Evolutionary conservation across 2,113 vertebrate species (phyloP).

Genomic region (Vulpes lagopus): DNA sequence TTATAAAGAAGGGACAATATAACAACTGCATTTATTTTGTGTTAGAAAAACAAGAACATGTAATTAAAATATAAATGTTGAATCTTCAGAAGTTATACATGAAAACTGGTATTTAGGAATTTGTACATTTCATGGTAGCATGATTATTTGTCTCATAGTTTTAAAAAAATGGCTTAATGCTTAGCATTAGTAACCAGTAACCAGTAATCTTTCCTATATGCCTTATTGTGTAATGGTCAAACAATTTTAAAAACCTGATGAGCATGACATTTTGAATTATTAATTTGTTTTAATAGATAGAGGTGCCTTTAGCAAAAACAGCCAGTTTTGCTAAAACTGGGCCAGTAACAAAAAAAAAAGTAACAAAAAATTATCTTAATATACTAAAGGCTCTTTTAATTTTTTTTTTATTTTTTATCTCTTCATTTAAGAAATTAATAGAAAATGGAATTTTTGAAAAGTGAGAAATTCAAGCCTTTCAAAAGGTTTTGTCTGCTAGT

Average conservation of each 20-base stretch:
- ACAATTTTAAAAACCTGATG: slow-evolving; percentile 25
- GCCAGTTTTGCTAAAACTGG: no score
- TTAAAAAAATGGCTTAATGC: slow-evolving; percentile 55
- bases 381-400: not conserved
- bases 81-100: slow-evolving; percentile 51
- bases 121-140: slow-evolving; percentile 45
- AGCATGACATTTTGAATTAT: not conserved
- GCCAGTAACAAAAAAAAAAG: slow-evolving; percentile 24
- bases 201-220: slow-evolving; percentile 54
- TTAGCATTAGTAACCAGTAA: slow-evolving; percentile 62
- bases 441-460: slow-evolving; percentile 6
- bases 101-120: not conserved
- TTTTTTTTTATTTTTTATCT: not conserved
- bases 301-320: not conserved
- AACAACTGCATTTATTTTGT: slow-evolving; percentile 60
- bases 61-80: slow-evolving; percentile 63
- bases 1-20: not conserved
- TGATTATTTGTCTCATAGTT: slow-evolving; percentile 79
- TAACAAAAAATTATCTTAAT: not conserved
- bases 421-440: not conserved
- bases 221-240: slow-evolving; percentile 57
- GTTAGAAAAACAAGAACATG: slow-evolving; percentile 35
- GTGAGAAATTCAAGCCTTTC: not conserved
- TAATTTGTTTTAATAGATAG: not conserved
- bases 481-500: not conserved